Conservation (phyloP, 2,797 vertebrate genomes). For the Diceros bicornis region DNA sequence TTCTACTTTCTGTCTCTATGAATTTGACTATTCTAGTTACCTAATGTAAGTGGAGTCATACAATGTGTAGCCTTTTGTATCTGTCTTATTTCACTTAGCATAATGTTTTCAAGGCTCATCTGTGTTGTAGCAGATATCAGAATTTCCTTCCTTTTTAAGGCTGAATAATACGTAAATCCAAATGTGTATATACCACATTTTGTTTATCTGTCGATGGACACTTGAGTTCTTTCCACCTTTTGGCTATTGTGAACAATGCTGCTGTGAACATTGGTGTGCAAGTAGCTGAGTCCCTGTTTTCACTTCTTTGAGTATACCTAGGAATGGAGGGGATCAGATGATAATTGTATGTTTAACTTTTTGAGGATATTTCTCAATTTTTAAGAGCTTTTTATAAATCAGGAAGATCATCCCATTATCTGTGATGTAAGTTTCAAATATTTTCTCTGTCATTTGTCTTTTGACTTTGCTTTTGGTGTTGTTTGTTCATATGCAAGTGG, state of each 20-base stretch:
- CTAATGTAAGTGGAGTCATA: neutral
- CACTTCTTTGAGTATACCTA: neutral
- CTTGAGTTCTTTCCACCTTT: neutral
- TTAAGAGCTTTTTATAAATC: neutral
- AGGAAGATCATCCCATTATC: neutral
- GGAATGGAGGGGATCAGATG: neutral
- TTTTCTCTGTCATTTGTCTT: neutral
- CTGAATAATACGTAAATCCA: neutral
- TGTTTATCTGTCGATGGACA: neutral
- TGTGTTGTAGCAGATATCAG: neutral
- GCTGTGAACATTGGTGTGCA: neutral
- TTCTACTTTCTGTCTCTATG: neutral
- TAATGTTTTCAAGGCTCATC: neutral
- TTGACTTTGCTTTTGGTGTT: neutral
- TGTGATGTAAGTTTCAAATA: neutral
- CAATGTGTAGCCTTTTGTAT: neutral
- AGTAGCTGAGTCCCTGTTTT: neutral
- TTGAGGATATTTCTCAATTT: neutral
- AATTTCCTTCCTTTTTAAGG: neutral
- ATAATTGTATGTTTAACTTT: neutral
- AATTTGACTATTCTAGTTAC: neutral
- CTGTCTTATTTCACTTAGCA: neutral
- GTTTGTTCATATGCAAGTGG: neutral
- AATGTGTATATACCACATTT: neutral
- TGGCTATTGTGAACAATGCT: neutral